Evolutionary conservation across 1,140 invertebrate species (phyloP), one percentile per base, ranked within the genome.

Genomic region (Danaus plexippus): DNA sequence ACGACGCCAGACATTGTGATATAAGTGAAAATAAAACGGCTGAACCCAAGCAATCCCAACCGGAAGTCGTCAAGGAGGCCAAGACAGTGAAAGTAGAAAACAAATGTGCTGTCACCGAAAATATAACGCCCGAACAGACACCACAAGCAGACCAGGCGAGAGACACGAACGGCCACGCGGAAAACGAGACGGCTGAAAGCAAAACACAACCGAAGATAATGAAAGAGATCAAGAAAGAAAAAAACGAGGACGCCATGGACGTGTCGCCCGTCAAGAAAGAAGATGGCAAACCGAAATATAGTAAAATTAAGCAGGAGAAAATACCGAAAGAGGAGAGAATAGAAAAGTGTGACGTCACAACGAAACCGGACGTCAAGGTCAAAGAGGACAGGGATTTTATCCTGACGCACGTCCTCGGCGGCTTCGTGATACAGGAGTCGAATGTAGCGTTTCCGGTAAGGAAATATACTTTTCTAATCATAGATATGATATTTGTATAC

Each of bases 381-480:
- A 77, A 75, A 59, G 65, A 75, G 48, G 70, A 77, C 3, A 77
- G 57, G 41, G 69, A 71, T 45, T 75, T 66, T 49, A 59, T 85
- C 10, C 54, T 86, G 6, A 86, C 83, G 1, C 83, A 86, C 47
- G 83, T 86, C 7, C 59, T 86, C 9, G 83, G 83, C 44, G 83
- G 83, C 9, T 81, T 77, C 52, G 80, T 86, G 9, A 86, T 86
- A 47, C 83, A 86, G 51, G 83, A 86, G 50, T 86, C 83, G 10
- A 86, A 82, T 67, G 61, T 79, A 8, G 76, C 83, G 8, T 86
- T 86, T 62, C 79, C 80, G 46, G 83, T 86, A 71, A 79, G 83
- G 80, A 32, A 32, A 32, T 32, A 32, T 32, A 5, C 7, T 7
- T 4, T 32, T 32, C 7, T 32, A 7, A 3, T 7, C 22, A 32